phyloP scores from a whole-genome alignment of 2,113 vertebrate species.

The Chiloscyllium plagiosum region DNA sequence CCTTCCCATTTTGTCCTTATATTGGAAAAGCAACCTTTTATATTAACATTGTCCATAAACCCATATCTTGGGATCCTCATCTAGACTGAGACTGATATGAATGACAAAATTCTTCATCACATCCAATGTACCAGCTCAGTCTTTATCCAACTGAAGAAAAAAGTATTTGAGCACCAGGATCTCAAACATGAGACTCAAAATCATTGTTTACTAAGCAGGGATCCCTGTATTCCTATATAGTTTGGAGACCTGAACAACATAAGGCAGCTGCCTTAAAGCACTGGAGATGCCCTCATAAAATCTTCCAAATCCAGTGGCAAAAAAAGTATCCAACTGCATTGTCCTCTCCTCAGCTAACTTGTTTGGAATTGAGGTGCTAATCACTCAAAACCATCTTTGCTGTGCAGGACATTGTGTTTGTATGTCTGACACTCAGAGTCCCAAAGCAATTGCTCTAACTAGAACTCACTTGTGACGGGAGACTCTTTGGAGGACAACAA shows the following conservation, averaged over 20 bases:
- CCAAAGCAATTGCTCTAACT: not conserved
- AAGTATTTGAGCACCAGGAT: not conserved
- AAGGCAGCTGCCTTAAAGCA: not conserved
- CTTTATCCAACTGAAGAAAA: not conserved
- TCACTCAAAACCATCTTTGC: not conserved
- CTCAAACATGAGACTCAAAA: not conserved
- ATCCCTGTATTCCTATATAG: not conserved
- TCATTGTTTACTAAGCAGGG: not conserved
- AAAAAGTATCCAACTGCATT: not conserved
- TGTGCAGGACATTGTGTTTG: not conserved
- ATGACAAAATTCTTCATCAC: not conserved
- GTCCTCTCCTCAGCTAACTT: not conserved
- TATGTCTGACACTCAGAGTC: not conserved
- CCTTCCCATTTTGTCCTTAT: not conserved
- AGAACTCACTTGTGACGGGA: not conserved
- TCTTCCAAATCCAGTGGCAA: not conserved
- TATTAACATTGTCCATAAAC: not conserved
- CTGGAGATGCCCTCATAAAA: not conserved
- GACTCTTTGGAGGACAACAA: not conserved
- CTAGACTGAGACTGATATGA: not conserved
- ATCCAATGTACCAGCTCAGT: no score
- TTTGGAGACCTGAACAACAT: not conserved
- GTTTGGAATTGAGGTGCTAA: not conserved
- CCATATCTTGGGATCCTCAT: not conserved
- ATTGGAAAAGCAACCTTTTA: not conserved